Conservation (phyloP, 2,113 vertebrate species). For the Cebidichthys violaceus region DNA sequence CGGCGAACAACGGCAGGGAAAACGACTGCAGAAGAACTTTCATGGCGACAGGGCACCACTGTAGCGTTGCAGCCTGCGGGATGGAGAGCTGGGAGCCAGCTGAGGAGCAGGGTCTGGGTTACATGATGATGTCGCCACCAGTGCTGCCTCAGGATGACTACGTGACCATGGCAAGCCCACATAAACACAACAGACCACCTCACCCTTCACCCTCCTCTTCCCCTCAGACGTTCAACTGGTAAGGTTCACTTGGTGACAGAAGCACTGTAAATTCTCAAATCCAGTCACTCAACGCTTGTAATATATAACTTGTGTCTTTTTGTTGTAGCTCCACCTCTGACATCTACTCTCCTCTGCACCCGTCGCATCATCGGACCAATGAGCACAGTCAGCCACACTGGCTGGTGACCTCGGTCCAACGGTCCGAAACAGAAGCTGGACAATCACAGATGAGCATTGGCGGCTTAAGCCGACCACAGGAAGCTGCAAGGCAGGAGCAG, state of each 20-base stretch:
- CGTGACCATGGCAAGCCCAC: slow-evolving; percentile 69
- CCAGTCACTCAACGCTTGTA: background rate
- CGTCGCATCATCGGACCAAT: background rate
- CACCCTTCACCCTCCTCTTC: slow-evolving; percentile 13
- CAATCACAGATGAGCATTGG: slow-evolving; percentile 10
- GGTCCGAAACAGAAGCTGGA: slow-evolving; percentile 6
- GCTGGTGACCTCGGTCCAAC: background rate
- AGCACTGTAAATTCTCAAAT: no score
- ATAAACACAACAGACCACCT: slow-evolving; percentile 3
- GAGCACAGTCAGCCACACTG: background rate
- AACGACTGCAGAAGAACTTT: background rate
- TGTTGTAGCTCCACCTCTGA: slow-evolving; percentile 50
- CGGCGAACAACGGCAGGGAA: background rate
- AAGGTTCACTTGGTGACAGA: background rate
- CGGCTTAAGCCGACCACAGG: slow-evolving; percentile 5
- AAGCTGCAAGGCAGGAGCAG: background rate
- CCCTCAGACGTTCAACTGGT: slow-evolving; percentile 56
- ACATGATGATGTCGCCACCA: slow-evolving; percentile 76
- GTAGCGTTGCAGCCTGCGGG: background rate
- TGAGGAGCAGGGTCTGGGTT: slow-evolving; percentile 32
- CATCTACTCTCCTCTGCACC: slow-evolving; percentile 24
- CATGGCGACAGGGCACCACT: background rate
- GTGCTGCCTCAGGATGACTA: slow-evolving; percentile 63
- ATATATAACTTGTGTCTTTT: background rate
- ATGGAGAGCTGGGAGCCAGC: slow-evolving; percentile 1